Conservation (phyloP, 1,140 invertebrate species). For the Eueides isabella region DNA sequence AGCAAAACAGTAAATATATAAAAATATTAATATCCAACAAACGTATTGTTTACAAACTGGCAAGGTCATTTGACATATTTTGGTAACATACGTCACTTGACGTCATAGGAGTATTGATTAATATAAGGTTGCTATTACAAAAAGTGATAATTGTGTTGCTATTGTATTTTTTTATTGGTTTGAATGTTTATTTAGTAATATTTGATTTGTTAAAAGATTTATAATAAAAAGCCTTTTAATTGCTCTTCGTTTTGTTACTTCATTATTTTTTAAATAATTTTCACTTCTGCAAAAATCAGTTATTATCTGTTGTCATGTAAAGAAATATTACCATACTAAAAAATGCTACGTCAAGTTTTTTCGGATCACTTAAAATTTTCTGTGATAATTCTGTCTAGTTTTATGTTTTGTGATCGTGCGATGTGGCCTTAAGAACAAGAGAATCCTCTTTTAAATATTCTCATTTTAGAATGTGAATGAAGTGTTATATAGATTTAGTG, state of each 20-base stretch:
- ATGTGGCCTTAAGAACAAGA: slow-evolving; percentile 60
- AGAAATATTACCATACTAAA: slow-evolving; percentile 46
- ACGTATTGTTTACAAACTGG: slow-evolving; percentile 80
- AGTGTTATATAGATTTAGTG: slow-evolving; percentile 57
- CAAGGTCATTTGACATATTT: slow-evolving; percentile 81
- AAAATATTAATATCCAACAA: slow-evolving; percentile 55
- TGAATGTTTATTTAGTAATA: neutral
- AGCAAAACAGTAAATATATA: slow-evolving; percentile 40
- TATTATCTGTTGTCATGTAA: neutral
- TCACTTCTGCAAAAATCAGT: neutral
- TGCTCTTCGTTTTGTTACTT: neutral
- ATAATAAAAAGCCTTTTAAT: neutral
- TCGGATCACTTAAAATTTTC: slow-evolving; percentile 59
- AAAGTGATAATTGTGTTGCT: neutral
- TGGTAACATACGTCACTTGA: slow-evolving; percentile 64
- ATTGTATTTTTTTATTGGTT: neutral
- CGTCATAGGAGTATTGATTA: slow-evolving; percentile 44
- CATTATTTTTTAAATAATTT: neutral
- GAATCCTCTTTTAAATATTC: slow-evolving; percentile 45
- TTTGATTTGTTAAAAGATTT: neutral
- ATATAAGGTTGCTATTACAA: neutral
- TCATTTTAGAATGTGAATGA: slow-evolving; percentile 72
- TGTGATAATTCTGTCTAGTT: slow-evolving; percentile 66
- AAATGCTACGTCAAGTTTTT: slow-evolving; percentile 59
- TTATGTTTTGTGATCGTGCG: slow-evolving; percentile 63